Conservation (phyloP, 1,140 invertebrate species). For the Drosophila simulans region DNA sequence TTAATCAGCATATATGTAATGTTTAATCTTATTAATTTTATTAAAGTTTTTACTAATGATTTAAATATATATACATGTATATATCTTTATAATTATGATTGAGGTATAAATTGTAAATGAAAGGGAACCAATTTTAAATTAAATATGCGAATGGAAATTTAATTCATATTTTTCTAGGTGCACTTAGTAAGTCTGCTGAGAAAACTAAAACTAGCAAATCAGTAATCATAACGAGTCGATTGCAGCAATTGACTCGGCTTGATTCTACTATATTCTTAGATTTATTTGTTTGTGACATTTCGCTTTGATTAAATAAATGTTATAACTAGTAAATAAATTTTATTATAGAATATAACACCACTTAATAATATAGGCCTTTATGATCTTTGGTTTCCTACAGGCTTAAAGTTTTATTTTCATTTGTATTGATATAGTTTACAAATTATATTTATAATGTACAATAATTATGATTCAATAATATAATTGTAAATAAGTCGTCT, state of each 20-base stretch:
- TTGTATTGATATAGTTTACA: not conserved
- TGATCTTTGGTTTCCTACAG: not conserved
- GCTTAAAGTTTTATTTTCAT: not conserved
- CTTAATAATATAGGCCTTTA: not conserved
- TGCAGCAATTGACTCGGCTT: conserved; percentile 15
- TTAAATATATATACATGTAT: too few species aligned
- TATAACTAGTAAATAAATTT: not conserved
- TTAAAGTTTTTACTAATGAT: too few species aligned
- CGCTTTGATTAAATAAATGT: not conserved
- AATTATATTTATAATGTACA: not conserved
- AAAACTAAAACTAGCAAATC: conserved; percentile 11
- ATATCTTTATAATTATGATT: too few species aligned
- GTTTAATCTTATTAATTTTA: too few species aligned
- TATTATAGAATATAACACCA: conserved; percentile 7
- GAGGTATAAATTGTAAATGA: too few species aligned
- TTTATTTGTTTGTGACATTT: conserved; percentile 17
- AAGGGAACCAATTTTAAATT: too few species aligned
- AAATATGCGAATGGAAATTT: not conserved
- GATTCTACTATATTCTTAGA: conserved; percentile 18
- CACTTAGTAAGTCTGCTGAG: not conserved
- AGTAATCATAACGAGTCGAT: conserved; percentile 15
- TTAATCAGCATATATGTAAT: too few species aligned
- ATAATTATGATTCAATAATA: not conserved
- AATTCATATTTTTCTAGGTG: not conserved
- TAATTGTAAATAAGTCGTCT: not conserved